A percentile compares a stretch with the other conserved stretches of the same genome.
phyloP scores from a whole-genome alignment of 2,888 invertebrate genomes.

The Xestia sexstrigata region DNA sequence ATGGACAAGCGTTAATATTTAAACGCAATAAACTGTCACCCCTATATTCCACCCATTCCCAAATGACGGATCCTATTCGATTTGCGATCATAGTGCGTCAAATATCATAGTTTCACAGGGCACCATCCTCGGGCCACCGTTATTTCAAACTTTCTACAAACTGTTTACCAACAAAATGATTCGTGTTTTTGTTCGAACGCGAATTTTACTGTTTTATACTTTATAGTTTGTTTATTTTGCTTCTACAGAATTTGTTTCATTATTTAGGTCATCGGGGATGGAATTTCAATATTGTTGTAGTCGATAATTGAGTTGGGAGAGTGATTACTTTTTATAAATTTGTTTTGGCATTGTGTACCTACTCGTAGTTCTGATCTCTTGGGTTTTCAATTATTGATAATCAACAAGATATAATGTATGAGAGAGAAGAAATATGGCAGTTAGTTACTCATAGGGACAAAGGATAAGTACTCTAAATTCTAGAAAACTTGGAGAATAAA shows the following conservation, averaged over 20 bases:
- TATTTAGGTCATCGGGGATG: constrained; percentile 23
- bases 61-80: background rate
- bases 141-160: constrained; percentile 45
- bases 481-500: background rate
- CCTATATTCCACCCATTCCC: background rate
- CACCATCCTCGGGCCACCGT: constrained; percentile 8
- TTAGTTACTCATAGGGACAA: background rate
- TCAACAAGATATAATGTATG: background rate
- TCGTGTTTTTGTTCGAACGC: constrained; percentile 38
- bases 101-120: constrained; percentile 40
- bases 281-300: constrained; percentile 34
- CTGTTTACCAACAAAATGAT: constrained; percentile 37
- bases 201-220: constrained; percentile 43
- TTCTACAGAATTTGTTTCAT: constrained; percentile 40
- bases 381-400: constrained; percentile 2
- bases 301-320: constrained; percentile 33
- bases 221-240: constrained; percentile 52
- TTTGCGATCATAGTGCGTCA: constrained; percentile 29
- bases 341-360: background rate
- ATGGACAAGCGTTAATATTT: background rate
- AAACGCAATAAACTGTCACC: background rate
- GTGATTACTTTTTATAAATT: constrained; percentile 21
- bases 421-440: background rate
- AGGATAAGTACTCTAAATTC: background rate
- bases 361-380: background rate